phyloP scores from a whole-genome alignment of 2,797 vertebrate genomes.

The Lindbergichthys nudifrons region DNA sequence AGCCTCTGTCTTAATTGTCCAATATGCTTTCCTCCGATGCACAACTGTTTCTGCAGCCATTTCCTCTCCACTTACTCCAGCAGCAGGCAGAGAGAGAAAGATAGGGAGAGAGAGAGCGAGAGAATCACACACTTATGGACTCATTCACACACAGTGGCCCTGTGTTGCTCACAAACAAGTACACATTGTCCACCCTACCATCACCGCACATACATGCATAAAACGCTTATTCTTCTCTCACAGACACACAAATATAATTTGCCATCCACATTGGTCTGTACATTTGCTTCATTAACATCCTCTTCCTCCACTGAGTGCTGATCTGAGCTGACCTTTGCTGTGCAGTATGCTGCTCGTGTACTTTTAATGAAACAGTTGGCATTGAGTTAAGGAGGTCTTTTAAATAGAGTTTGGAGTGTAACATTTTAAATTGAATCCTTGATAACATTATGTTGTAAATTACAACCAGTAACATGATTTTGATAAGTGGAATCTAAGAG shows the following conservation, averaged over 20 bases:
- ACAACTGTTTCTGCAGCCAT: slow-evolving; percentile 68
- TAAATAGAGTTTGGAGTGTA: neutral
- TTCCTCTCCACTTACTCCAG: slow-evolving; percentile 63
- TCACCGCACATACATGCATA: slow-evolving; percentile 12
- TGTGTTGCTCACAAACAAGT: slow-evolving; percentile 60
- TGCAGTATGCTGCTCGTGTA: slow-evolving; percentile 26
- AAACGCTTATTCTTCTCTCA: slow-evolving; percentile 7
- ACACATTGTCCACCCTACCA: slow-evolving; percentile 20
- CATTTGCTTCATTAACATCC: slow-evolving; percentile 49
- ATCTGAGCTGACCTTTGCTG: slow-evolving; percentile 44
- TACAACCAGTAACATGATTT: slow-evolving; percentile 16
- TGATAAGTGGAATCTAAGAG: neutral
- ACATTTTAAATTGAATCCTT: slow-evolving; percentile 19
- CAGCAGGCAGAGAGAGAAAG: neutral
- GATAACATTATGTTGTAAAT: neutral
- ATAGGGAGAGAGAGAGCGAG: slow-evolving; percentile 2
- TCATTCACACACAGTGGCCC: slow-evolving; percentile 46
- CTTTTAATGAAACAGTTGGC: slow-evolving; percentile 17
- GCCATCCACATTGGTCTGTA: slow-evolving; percentile 10
- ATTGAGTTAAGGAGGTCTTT: neutral
- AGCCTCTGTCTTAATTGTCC: slow-evolving; percentile 84
- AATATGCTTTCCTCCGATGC: slow-evolving; percentile 80
- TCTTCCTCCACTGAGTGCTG: slow-evolving; percentile 40
- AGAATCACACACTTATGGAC: slow-evolving; percentile 53
- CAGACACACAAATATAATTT: slow-evolving; percentile 11